Conservation (phyloP, 2,113 vertebrate species). For the Macquaria australasica region DNA sequence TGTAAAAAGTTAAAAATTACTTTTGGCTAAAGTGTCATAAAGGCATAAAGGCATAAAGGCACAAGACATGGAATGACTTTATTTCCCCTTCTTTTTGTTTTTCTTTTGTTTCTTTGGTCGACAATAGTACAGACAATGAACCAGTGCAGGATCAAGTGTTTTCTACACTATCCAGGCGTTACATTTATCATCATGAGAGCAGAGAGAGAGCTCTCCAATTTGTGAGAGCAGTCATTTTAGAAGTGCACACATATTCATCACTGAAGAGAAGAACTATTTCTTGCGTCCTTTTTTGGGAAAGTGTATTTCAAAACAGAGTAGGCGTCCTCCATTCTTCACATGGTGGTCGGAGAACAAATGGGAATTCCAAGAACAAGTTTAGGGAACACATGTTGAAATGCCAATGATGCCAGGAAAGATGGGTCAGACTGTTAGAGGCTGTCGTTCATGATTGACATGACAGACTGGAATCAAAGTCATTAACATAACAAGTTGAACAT, state of each 20-base stretch:
- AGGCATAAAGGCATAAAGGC: not conserved
- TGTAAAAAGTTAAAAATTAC: not conserved
- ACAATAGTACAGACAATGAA: not conserved
- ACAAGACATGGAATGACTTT: not conserved
- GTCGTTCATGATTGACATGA: not conserved
- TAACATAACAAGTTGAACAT: not conserved
- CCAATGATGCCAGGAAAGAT: constrained; percentile 22
- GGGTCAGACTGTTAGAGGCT: not conserved
- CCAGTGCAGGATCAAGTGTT: not conserved
- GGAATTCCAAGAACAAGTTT: constrained; percentile 42
- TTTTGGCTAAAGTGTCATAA: not conserved
- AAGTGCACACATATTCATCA: constrained; percentile 5
- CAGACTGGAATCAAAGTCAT: constrained; percentile 9
- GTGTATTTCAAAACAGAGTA: not conserved
- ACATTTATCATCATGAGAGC: constrained; percentile 7
- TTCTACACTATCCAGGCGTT: not conserved
- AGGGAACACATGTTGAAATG: constrained; percentile 39
- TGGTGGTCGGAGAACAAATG: constrained; percentile 19
- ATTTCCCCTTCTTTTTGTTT: not conserved
- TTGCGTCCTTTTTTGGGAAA: not conserved
- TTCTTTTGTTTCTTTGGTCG: not conserved
- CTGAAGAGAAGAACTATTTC: not conserved
- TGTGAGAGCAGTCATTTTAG: constrained; percentile 14
- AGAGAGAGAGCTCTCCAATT: not conserved
- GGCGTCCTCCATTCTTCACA: constrained; percentile 21